Evolutionary conservation across 2,797 vertebrate genomes (phyloP), one percentile per base, ranked within the genome.

Genomic region (Microctenopoma stevenorrisi): DNA sequence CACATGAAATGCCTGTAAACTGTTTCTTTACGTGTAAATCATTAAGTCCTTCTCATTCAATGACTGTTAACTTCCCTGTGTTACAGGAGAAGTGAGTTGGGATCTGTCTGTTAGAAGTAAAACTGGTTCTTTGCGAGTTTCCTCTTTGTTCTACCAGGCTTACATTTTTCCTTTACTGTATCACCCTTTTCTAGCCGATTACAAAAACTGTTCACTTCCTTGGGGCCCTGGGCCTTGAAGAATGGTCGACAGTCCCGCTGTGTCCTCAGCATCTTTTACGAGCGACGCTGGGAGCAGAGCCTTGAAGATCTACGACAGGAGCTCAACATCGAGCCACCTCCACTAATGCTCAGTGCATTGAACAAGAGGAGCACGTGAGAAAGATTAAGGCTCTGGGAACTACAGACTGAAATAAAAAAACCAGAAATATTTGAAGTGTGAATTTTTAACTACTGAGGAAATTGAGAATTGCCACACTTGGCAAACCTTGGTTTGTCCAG

Each of bases 261-360:
- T 26, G 66, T 97, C 72, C 92, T 99, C 72, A 97, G 92, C 7
- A 0, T 98, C 53, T 98, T 96, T 92, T 99, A 96, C 0, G 98
- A 99, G 88, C 92, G 81, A 16, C 95, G 96, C 60, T 99, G 97
- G 98, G 96, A 96, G 55, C 97, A 99, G 90, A 91, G 86, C 3
- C 83, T 99, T 12, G 78, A 89, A 11, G 94, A 96, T 3, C 94
- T 98, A 40, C 84, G 95, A 68, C 84, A 91, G 15, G 96, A 99
- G 87, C 94, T 99, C 1, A 93, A 95, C 81, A 97, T 99, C 49
- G 89, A 94, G 10, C 91, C 94, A 0, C 93, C 95, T 0, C 73
- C 83, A 1, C 14, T 89, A 59, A 54, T 12, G 15, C n/a, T 76
- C 5, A 12, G 33, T 1, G 16, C 74, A 11, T 26, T 49, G 4